These are phyloP conservation scores for Clamator glandarius DNA, from an alignment of 2,797 vertebrate species.

Conservation along the genomic window DNA sequence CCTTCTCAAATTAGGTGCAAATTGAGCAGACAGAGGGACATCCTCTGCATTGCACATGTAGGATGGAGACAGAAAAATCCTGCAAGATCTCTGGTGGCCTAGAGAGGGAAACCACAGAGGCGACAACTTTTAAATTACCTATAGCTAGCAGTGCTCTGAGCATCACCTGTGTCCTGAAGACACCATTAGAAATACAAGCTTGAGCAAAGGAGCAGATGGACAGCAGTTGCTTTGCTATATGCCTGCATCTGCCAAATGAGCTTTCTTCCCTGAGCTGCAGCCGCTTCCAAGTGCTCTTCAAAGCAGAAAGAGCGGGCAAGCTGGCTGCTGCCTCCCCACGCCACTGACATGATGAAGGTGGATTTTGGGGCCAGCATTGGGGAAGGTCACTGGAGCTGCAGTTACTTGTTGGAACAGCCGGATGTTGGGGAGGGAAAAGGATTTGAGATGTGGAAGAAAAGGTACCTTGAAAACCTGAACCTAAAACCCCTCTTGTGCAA, in stretches of 20 bases:
- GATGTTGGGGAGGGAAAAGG: rapidly evolving
- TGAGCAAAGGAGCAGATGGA: constrained; percentile 43
- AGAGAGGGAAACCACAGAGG: not conserved
- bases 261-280: not conserved
- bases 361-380: rapidly evolving
- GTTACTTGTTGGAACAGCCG: rapidly evolving
- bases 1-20: rapidly evolving
- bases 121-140: not conserved
- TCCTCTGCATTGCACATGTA: rapidly evolving
- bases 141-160: rapidly evolving
- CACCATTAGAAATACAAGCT: not conserved
- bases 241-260: constrained; percentile 38
- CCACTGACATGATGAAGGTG: rapidly evolving
- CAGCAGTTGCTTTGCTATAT: constrained; percentile 37
- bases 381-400: rapidly evolving
- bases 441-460: not conserved
- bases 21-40: not conserved
- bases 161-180: not conserved
- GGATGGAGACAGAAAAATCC: rapidly evolving
- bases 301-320: constrained; percentile 1
- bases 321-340: not conserved
- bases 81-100: not conserved
- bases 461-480: not conserved
- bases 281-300: not conserved
- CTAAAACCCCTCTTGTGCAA: rapidly evolving